These are phyloP conservation scores for Stenolophus ochropezus DNA, from an alignment of 2,888 invertebrate species.

Conservation along the genomic window DNA sequence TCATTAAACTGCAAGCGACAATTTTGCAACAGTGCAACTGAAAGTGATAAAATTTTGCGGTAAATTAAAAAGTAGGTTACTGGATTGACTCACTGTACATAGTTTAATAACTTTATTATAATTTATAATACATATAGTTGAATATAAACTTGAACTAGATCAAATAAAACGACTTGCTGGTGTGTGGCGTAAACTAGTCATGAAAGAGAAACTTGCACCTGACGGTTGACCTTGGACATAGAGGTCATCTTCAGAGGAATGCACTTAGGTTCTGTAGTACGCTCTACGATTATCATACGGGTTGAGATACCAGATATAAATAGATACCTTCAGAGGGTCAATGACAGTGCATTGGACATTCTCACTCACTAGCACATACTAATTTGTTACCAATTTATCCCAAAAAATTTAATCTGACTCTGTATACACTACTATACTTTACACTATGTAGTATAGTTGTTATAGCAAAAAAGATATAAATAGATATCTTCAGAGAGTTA, in stretches of 20 bases:
- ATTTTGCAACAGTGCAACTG: not conserved
- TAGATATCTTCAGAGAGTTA: too few relatives aligned
- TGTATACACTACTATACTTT: not conserved
- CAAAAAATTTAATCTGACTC: not conserved
- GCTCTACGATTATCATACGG: not conserved
- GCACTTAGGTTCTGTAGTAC: not conserved
- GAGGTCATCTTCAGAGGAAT: constrained; percentile 11
- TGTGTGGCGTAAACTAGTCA: not conserved
- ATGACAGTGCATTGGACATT: too few relatives aligned
- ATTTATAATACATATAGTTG: not conserved
- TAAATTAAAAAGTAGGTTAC: constrained; percentile 8
- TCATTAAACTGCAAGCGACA: too few relatives aligned
- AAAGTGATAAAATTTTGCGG: constrained; percentile 12
- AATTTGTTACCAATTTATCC: too few relatives aligned
- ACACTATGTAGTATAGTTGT: too few relatives aligned
- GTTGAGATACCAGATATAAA: not conserved
- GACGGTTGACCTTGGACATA: not conserved
- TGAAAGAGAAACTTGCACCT: constrained; percentile 37
- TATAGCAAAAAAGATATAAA: too few relatives aligned
- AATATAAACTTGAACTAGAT: constrained; percentile 9
- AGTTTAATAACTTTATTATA: not conserved
- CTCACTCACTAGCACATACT: too few relatives aligned
- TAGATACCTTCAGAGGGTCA: too few relatives aligned
- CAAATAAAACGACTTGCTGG: constrained; percentile 14
- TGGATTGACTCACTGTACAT: not conserved